Percentiles rank a stretch among this genome's conserved stretches.
Evolutionary conservation across 2,113 vertebrate species (phyloP).

Genomic region (Pelecanus crispus): DNA sequence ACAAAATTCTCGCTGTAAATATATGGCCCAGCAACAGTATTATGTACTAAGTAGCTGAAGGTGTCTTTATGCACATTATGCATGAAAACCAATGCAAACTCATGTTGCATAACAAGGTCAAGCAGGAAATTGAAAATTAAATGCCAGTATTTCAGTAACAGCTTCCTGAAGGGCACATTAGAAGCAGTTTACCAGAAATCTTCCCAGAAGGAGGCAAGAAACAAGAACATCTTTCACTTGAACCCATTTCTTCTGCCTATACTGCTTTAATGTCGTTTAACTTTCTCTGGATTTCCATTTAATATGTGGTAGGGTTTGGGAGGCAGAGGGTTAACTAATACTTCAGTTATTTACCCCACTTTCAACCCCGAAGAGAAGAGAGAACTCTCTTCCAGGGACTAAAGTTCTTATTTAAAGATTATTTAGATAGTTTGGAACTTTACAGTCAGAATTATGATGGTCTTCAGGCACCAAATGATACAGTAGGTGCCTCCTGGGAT

Average conservation of each 20-base stretch:
- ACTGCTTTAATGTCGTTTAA: neutral
- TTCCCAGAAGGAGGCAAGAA: neutral
- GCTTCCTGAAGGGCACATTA: slow-evolving; percentile 26
- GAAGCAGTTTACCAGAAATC: neutral
- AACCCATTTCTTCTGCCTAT: neutral
- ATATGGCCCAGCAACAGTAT: neutral
- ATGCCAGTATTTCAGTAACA: neutral
- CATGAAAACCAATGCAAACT: neutral
- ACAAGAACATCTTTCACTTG: neutral
- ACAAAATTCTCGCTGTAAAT: neutral
- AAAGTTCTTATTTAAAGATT: neutral
- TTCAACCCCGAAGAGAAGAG: neutral
- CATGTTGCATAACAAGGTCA: slow-evolving; percentile 10
- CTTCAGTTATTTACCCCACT: neutral
- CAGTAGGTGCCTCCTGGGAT: neutral
- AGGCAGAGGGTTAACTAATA: neutral
- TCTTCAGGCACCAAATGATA: neutral
- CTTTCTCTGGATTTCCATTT: neutral
- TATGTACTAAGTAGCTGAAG: neutral
- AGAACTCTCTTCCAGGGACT: neutral
- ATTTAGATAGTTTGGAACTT: neutral
- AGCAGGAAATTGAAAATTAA: slow-evolving; percentile 35
- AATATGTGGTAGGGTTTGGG: neutral
- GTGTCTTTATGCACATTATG: neutral
- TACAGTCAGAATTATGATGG: neutral